Conservation (phyloP, 1,140 invertebrate genomes). For the Daktulosphaira vitifoliae region DNA sequence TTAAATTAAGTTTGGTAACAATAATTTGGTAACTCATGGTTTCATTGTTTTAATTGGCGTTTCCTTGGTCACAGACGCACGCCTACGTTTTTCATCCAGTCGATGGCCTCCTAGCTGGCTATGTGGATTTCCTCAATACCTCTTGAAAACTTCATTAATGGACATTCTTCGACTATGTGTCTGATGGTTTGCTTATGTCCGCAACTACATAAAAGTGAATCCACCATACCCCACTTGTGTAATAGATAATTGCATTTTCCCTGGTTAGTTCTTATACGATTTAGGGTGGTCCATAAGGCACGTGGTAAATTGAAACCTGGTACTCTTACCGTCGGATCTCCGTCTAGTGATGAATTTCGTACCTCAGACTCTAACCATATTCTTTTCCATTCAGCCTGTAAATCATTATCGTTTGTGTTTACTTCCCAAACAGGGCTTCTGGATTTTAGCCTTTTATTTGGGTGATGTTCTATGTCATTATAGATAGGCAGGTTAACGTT, state of each 20-base stretch:
- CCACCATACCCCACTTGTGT: too few relatives aligned
- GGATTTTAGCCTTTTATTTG: constrained; percentile 1
- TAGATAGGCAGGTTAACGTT: too few relatives aligned
- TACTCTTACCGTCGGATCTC: background rate
- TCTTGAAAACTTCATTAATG: background rate
- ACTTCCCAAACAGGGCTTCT: background rate
- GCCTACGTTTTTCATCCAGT: background rate
- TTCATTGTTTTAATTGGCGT: too few relatives aligned
- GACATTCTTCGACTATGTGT: constrained; percentile 22
- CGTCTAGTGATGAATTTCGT: background rate
- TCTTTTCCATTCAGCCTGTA: constrained; percentile 2
- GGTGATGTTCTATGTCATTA: too few relatives aligned
- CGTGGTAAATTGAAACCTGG: constrained; percentile 24
- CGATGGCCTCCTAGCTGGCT: too few relatives aligned
- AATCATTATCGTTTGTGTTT: background rate
- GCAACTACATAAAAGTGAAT: too few relatives aligned
- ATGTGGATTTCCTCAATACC: too few relatives aligned
- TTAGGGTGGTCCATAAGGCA: constrained; percentile 20
- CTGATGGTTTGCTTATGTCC: too few relatives aligned
- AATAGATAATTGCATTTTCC: constrained; percentile 13
- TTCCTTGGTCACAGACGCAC: background rate
- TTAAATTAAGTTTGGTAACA: background rate
- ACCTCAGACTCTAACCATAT: constrained; percentile 1
- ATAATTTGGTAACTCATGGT: background rate
- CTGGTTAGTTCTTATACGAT: constrained; percentile 16